Evolutionary conservation across 2,888 invertebrate species (phyloP), one percentile per base, ranked within the genome.

Genomic region (Emmelina monodactyla): DNA sequence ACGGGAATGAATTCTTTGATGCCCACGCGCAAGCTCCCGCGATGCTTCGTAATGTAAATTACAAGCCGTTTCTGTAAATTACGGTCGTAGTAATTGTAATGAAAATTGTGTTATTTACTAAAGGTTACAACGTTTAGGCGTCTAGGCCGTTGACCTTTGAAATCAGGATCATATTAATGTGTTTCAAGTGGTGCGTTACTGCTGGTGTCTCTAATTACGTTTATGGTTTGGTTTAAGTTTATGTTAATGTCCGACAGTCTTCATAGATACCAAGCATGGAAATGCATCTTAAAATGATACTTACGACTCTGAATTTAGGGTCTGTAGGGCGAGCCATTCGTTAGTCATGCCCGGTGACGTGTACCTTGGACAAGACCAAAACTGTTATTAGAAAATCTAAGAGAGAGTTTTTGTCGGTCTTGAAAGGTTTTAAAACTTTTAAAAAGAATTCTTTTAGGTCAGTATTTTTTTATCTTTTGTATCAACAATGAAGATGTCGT

Each of bases 361-460:
- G 78, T 79, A 78, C 79, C 79, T 79, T 79, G 78, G 79, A 79
- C 79, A 79, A 78, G 68, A 79, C 76, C 78, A 78, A 79, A 79
- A 76, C 70, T 70, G 58, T 75, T 72, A 78, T 78, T 78, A 78
- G 73, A 78, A 72, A 62, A 58, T 62, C 59, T 65, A 62, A 58
- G 58, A 65, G 59, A 59, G 58, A 55, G 53, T 58, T 56, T 53
- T 60, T 56, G 39, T 44, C 48, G 63, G 63, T 68, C 70, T 58
- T 66, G 64, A 64, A 64, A 63, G 60, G 62, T 62, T 67, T 64
- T 61, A 34, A 38, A 34, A 34, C 33, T 32, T 42, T 46, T 39
- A 30, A 35, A 40, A 39, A 37, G 37, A 41, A n/a, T 25, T 11
- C 11, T 10, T 25, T 25, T 10, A 25, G 25, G 25, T 25, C 25